phyloP scores from a whole-genome alignment of 2,888 invertebrate genomes.

The Tenthredo mesomela region DNA sequence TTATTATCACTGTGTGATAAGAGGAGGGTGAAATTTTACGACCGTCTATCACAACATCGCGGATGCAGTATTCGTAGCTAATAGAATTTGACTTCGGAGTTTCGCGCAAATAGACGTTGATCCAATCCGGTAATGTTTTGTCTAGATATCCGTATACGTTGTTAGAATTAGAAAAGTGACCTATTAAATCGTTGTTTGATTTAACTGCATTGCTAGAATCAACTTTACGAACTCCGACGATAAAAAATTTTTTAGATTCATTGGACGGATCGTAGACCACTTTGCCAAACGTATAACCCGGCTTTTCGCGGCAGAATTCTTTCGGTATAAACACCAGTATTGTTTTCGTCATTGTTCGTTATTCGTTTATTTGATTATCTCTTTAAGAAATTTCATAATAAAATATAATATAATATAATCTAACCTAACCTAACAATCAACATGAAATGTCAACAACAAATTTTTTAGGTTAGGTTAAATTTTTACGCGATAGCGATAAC shows the following conservation, averaged over 20 bases:
- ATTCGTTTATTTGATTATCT: not conserved
- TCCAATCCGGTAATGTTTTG: conserved; percentile 68
- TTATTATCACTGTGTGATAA: conserved; percentile 66
- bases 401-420: not conserved
- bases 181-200: conserved; percentile 63
- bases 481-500: not conserved
- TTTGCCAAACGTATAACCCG: conserved; percentile 71
- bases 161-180: conserved; percentile 66
- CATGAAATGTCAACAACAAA: not conserved
- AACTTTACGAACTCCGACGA: conserved; percentile 63
- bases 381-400: not conserved
- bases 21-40: conserved; percentile 58
- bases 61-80: conserved; percentile 64
- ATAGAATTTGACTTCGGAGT: conserved; percentile 27
- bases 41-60: conserved; percentile 64
- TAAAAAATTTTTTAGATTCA: conserved; percentile 69
- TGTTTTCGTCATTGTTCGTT: conserved; percentile 64
- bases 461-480: not conserved
- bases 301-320: conserved; percentile 61
- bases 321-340: conserved; percentile 71
- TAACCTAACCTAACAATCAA: not conserved
- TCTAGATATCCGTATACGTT: conserved; percentile 57
- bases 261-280: conserved; percentile 62
- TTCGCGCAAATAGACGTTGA: conserved; percentile 62
- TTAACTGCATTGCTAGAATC: conserved; percentile 53